Base-by-base conservation (phyloP, 2,113 vertebrate species). In the Leiothrix lutea region DNA sequence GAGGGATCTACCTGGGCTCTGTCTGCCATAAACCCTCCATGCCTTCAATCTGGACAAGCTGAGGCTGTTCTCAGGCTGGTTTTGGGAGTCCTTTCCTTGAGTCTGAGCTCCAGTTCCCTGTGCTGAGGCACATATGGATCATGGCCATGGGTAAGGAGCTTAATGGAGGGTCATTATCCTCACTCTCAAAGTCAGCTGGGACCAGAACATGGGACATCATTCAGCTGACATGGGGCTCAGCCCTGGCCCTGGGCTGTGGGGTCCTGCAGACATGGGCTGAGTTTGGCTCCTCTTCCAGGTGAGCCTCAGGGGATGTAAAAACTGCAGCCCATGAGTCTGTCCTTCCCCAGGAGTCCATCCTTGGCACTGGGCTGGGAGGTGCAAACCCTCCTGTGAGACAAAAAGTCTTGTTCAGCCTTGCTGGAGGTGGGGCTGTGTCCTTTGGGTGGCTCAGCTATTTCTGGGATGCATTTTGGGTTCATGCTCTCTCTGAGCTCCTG, bases 141-240 rank as follows among this genome's bases (percentile, higher is more conserved):
- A 6, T 35, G 65, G 48, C 18, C 35, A 3, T 16, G 17, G 47
- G 35, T 38, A 15, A 35, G n/a, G 54, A 81, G 33, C 12, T 22
- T 24, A 21, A 67, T 1, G 1, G 12, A 78, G 25, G 8, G 20
- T 54, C 21, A 12, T 40, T 56, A 16, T 53, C 50, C n/a, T 50
- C 35, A 8, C 24, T 56, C 42, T 22, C 56, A 62, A 14, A 31
- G 47, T 66, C 75, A 74, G 11, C 28, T 45, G 42, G 25, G 35
- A 50, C 25, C 47, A 67, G 66, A 53, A 31, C 71, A 53, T 0
- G 1, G 31, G 40, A 4, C 1, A 2, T 29, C n/a, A n/a, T 40
- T 53, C 9, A 22, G 60, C 24, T 18, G 22, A 14, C 9, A 2
- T 12, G 11, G 42, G 12, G 9, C 22, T 50, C 38, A 86, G 66